Conservation (phyloP, 2,888 invertebrate species). For the Trachelus stipa region DNA sequence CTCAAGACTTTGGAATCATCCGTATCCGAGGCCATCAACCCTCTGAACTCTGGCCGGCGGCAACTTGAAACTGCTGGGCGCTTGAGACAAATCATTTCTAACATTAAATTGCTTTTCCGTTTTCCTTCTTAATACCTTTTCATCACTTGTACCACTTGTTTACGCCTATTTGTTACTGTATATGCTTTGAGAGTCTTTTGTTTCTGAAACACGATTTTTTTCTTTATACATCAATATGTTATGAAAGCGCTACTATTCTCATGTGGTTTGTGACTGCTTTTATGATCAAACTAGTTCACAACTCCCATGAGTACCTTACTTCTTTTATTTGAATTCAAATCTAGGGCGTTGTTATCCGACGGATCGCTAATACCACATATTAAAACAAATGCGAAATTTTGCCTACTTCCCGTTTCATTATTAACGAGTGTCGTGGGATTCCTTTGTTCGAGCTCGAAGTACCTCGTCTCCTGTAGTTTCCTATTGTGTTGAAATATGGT, state of each 20-base stretch:
- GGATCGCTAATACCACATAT: neutral
- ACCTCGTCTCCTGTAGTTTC: neutral
- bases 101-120: neutral
- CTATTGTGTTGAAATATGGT: neutral
- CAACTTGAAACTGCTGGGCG: neutral
- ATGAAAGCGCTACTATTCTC: neutral
- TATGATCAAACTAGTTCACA: neutral
- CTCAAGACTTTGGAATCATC: neutral
- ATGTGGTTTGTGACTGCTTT: neutral
- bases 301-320: neutral
- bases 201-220: neutral
- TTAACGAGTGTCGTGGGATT: neutral
- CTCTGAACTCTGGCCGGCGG: neutral
- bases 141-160: too few relatives aligned
- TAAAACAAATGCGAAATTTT: neutral
- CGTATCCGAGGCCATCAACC: slow-evolving; percentile 5
- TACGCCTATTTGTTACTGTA: neutral
- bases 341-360: neutral
- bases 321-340: neutral
- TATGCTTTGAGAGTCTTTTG: neutral
- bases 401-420: neutral
- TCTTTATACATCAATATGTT: neutral
- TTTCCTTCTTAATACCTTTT: neutral
- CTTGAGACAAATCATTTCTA: neutral
- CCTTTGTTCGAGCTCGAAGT: neutral